Base-by-base conservation (phyloP, 1,140 invertebrate species). In the Potamilus streckersoni region DNA sequence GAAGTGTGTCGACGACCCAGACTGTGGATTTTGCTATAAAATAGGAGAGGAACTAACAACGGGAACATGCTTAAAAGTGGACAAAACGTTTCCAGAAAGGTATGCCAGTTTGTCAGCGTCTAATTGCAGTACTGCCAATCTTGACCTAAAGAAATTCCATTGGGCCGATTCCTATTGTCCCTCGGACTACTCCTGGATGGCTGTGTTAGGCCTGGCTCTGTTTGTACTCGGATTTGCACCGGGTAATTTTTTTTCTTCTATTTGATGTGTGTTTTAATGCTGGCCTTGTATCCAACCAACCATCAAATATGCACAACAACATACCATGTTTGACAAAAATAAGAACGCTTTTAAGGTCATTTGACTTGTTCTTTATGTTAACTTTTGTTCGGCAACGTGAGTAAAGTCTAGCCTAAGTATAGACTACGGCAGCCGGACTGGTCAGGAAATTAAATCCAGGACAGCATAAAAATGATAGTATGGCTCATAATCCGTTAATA, bases 161-260 rank as follows among this genome's bases (percentile, higher is more conserved):
- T 92, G 89, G 89, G 86, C 90, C 12, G 82, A 87, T 68, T 86
- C 90, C 27, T 92, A 87, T 86, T 92, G 92, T 83, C 92, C 92
- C 5, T 90, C 90, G 17, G 67, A 85, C 38, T 92, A 91, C 77
- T 79, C 88, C 0, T 92, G 91, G 91, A 86, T 92, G 80, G 89
- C 90, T 8, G 86, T 92, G 2, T 31, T 90, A 14, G 92, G 91
- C 49, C 82, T 93, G 55, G 84, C 88, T 0, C 63, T 91, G 11
- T 92, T 92, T 74, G 86, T 92, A 16, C 80, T 92, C 64, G 91
- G 88, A 61, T 92, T 92, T 85, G 91, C 91, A 56, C 90, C 91
- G 82, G 92, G 91, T 91, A 80, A 74, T 61, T 20, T 4, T 19
- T 20, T 4, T 19, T n/a, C 2, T n/a, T 3, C 2, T 69, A 19